Conservation (phyloP, 2,113 vertebrate genomes). For the Corythornis madagascariensis region DNA sequence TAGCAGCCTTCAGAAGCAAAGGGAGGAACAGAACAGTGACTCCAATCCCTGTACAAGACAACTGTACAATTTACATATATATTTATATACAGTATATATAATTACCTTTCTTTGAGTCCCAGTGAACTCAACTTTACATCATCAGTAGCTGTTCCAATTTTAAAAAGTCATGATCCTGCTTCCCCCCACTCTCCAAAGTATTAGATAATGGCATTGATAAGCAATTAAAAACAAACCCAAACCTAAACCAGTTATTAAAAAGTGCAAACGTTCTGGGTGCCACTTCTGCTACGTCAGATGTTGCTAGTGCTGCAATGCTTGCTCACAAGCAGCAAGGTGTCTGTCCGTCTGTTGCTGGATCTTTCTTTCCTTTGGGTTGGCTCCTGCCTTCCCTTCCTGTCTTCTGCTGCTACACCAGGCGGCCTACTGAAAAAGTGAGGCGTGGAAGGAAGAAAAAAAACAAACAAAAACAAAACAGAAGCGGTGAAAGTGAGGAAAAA, state of each 20-base stretch:
- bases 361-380: slow-evolving; percentile 26
- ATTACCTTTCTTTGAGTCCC: slow-evolving; percentile 74
- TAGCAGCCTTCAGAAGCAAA: slow-evolving; percentile 29
- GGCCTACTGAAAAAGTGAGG: slow-evolving; percentile 65
- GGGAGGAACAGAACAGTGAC: slow-evolving; percentile 55
- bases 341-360: background rate
- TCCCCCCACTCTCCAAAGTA: slow-evolving; percentile 60
- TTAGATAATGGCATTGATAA: slow-evolving; percentile 70
- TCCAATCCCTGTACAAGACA: slow-evolving; percentile 79
- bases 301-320: slow-evolving; percentile 14
- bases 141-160: slow-evolving; percentile 81
- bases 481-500: background rate
- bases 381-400: slow-evolving; percentile 5
- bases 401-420: slow-evolving; percentile 74
- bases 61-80: slow-evolving; percentile 87
- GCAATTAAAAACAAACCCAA: slow-evolving; percentile 55
- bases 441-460: background rate
- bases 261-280: slow-evolving; percentile 79
- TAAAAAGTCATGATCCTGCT: slow-evolving; percentile 41
- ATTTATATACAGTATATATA: slow-evolving; percentile 87
- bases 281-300: slow-evolving; percentile 64
- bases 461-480: background rate
- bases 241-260: slow-evolving; percentile 64
- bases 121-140: slow-evolving; percentile 67
- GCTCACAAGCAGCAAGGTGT: slow-evolving; percentile 30